Base-by-base conservation (phyloP, 2,113 vertebrate species). In the Fregata magnificens region DNA sequence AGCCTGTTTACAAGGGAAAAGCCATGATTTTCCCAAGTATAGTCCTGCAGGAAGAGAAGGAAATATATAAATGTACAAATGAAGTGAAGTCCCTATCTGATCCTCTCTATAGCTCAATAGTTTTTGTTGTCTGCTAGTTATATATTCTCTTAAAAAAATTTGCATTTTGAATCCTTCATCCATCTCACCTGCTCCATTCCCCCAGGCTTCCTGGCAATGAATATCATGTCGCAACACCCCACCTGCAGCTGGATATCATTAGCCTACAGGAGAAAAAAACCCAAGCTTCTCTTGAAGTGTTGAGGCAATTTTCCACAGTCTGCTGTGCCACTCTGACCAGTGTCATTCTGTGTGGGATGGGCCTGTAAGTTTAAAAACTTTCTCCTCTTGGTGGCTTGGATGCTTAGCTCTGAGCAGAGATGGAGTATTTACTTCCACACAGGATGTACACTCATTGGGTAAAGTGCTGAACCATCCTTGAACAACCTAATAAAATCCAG, bases 1-100 rank as follows among this genome's bases (percentile, higher is more conserved):
- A 99, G 98, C 94, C 99, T 98, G 96, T 99, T 99, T 82, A 99
- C 98, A 88, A 99, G 98, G 87, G 99, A 99, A 97, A 99, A 99
- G 16, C 99, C 99, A 38, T 99, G 99, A 66, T 99, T 98, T 97
- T 99, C 98, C 99, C 99, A 99, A 71, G 98, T 99, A 70, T 99
- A 99, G 95, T 99, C 99, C 99, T 99, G 95, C 53, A 88, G 74
- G 44, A 95, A 70, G 45, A 80, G 67, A 70, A 94, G 59, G 71
- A 88, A 88, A 94, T 24, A 40, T 0, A 65, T 47, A 83, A 88
- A 71, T 42, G 45, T 42, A 76, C 42, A 67, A 87, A 88, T 61
- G 8, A 77, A 76, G 6, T 24, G 6, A 34, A 84, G 42, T 73
- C 40, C 47, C 18, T 32, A 40, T 24, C 52, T 77, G 63, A 77